A percentile compares a stretch with the other conserved stretches of the same genome.
phyloP scores from a whole-genome alignment of 2,113 vertebrate genomes.

The Rynchops niger region DNA sequence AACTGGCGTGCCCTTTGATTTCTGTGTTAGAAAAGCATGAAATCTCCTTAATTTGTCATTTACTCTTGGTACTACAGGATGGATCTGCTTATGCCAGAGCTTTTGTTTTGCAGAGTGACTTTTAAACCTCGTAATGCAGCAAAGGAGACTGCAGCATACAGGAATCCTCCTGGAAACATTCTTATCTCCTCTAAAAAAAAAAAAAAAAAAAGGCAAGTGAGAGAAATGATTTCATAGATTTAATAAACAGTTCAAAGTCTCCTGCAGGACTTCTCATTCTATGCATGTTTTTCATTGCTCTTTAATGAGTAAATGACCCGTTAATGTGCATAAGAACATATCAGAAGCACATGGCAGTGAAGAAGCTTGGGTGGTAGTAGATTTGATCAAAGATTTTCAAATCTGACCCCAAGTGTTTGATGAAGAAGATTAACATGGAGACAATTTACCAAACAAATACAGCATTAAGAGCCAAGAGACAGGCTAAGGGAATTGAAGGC shows the following conservation, averaged over 20 bases:
- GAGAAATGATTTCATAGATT: slow-evolving; percentile 69
- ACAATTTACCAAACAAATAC: slow-evolving; percentile 81
- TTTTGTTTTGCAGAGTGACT: neutral
- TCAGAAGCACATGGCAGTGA: slow-evolving; percentile 79
- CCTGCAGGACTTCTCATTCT: slow-evolving; percentile 56
- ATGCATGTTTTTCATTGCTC: slow-evolving; percentile 72
- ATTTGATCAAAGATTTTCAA: slow-evolving; percentile 80
- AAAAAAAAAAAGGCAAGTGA: neutral
- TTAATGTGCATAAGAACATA: slow-evolving; percentile 66
- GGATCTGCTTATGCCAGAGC: neutral
- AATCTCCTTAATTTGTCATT: neutral
- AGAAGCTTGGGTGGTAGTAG: slow-evolving; percentile 67
- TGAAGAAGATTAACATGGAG: slow-evolving; percentile 82
- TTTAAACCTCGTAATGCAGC: neutral
- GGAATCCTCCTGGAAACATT: slow-evolving; percentile 8
- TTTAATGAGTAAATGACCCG: slow-evolving; percentile 78
- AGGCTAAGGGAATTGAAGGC: slow-evolving; percentile 75
- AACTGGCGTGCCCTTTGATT: neutral
- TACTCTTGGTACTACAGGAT: neutral
- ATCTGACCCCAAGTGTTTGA: slow-evolving; percentile 80
- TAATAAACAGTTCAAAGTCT: slow-evolving; percentile 75
- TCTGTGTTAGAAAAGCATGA: neutral
- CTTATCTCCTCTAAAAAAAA: slow-evolving; percentile 18
- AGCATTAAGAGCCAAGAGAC: slow-evolving; percentile 75
- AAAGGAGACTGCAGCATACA: neutral